Percentiles rank a stretch among this genome's conserved stretches.
phyloP scores from a whole-genome alignment of 2,888 invertebrate species.

The Drosophila atroscutellata region DNA sequence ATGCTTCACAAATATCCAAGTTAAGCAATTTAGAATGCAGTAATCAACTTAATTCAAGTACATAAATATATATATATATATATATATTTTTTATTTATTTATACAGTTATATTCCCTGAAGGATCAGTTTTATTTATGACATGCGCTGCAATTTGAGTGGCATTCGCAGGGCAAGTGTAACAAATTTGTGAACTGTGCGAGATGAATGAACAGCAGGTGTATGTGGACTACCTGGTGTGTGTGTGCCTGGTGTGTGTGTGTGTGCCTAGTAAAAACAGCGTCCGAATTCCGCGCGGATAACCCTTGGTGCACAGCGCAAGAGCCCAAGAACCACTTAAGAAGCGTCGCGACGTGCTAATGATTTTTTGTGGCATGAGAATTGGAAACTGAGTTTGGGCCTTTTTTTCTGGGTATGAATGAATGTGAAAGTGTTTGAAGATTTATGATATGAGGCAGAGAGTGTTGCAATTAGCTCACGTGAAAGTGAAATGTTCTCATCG shows the following conservation, averaged over 20 bases:
- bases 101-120: not conserved
- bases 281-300: slow-evolving; percentile 22
- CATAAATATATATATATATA: not conserved
- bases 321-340: slow-evolving; percentile 62
- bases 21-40: not conserved
- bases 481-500: slow-evolving; percentile 77
- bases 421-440: slow-evolving; percentile 77
- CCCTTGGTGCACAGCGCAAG: slow-evolving; percentile 27
- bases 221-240: slow-evolving; percentile 1
- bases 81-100: not conserved
- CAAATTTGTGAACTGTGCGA: slow-evolving; percentile 54
- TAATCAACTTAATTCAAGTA: not conserved
- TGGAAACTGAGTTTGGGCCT: slow-evolving; percentile 1
- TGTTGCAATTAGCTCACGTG: slow-evolving; percentile 69
- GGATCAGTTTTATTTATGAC: slow-evolving; percentile 16
- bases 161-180: slow-evolving; percentile 47
- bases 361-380: slow-evolving; percentile 41
- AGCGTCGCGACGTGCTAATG: slow-evolving; percentile 75
- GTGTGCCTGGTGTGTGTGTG: not conserved
- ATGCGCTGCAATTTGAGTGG: slow-evolving; percentile 25
- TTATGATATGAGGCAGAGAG: slow-evolving; percentile 69
- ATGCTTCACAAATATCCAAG: not conserved
- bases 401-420: slow-evolving; percentile 57
- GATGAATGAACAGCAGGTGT: slow-evolving; percentile 61
- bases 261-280: slow-evolving; percentile 37